Evolutionary conservation across 2,888 invertebrate genomes (phyloP), one percentile per base, ranked within the genome.

Genomic region (Phyllotreta cruciferae): DNA sequence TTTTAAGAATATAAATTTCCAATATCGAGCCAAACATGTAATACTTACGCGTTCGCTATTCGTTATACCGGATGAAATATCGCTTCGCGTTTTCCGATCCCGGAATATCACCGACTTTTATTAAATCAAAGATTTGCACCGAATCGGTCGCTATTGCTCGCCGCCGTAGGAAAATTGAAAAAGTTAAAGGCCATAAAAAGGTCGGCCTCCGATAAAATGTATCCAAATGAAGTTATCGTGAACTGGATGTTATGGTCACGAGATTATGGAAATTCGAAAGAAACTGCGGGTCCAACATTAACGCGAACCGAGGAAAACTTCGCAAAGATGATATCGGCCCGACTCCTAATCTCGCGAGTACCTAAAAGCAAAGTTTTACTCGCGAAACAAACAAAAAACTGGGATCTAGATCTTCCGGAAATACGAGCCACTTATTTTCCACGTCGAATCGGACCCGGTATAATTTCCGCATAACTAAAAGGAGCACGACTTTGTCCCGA

Each of bases 101-200:
- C 54, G 34, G 38, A 52, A 56, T 58, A 60, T 53, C 55, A 62
- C 67, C 54, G 62, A 53, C 62, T 66, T 67, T 60, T 67, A 64
- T 67, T 60, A 55, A 67, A 67, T 67, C 62, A 67, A 56, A 58
- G 44, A 62, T 44, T 49, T 39, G 34, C 41, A 47, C 37, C 54
- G 49, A 63, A 49, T 55, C 45, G 56, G 38, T 11, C 47, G 60
- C 60, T 62, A 57, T 64, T 53, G 49, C 60, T 50, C 45, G 41
- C 56, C 42, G 37, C 44, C 38, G 49, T n/a, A 37, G 52, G 56
- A 52, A 63, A 66, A 63, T 66, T 62, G 66, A 56, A 63, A 64
- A 64, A 66, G 60, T 62, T 66, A 60, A 53, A 45, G 63, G 49
- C 54, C 58, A 63, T 58, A 63, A 63, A 63, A 63, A 63, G 54